Percentiles rank a stretch among this genome's conserved stretches.
Conservation (phyloP, 2,888 invertebrate species). For the Cephus rjabovi region DNA sequence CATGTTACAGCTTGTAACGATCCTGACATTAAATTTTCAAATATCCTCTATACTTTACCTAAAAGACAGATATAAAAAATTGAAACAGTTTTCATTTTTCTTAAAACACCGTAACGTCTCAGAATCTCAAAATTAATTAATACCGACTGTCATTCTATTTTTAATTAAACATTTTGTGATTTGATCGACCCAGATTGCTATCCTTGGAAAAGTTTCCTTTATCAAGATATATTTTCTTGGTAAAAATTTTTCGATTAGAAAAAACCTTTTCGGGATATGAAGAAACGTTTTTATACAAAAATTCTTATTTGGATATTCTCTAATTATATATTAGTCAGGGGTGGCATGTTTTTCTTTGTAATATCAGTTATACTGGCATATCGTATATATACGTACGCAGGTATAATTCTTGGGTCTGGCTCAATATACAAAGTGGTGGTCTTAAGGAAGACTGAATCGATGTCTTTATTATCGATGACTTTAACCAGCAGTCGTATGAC, state of each 20-base stretch:
- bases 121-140: neutral
- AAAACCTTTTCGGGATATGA: too few species aligned
- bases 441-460: neutral
- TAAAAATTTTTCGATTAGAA: too few species aligned
- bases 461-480: constrained; percentile 10
- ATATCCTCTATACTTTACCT: neutral
- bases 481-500: neutral
- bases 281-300: too few species aligned
- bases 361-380: too few species aligned
- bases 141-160: neutral
- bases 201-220: too few species aligned
- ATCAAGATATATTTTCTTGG: too few species aligned
- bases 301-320: too few species aligned
- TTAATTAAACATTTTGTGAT: neutral
- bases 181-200: too few species aligned
- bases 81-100: neutral
- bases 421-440: neutral
- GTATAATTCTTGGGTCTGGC: neutral
- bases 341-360: too few species aligned
- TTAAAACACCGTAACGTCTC: neutral
- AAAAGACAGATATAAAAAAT: neutral
- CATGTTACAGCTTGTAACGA: neutral
- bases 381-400: neutral
- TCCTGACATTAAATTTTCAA: neutral
- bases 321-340: too few species aligned